Base-by-base conservation (phyloP, 1,140 invertebrate genomes). In the Mylabris phalerata region DNA sequence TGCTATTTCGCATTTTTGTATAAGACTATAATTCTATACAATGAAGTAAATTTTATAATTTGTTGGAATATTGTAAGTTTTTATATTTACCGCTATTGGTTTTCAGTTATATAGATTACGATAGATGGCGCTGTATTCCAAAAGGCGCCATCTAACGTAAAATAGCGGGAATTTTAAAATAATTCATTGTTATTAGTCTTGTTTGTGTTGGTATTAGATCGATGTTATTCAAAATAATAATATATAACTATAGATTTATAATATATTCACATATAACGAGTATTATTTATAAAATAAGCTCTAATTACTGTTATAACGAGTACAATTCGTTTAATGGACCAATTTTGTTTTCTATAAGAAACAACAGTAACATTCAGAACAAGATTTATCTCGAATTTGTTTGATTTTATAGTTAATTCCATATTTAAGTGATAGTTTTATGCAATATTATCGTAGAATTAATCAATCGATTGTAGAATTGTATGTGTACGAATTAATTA, bases 321-420 rank as follows among this genome's bases (percentile, higher is more conserved):
- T 59, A 59, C 57, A 59, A 59, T 62, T 62, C 56, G 41, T 62
- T 62, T 62, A 62, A 62, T 27, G 61, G 61, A 62, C 61, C 61
- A 62, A 62, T 56, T 42, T 51, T 26, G 56, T 51, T 56, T 51
- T 41, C 43, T 48, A 11, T 48, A 40, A 38, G 7, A 43, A 40
- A 32, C n/a, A 32, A 52, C 42, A 39, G 42, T 47, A 50, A 42
- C 38, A 63, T 63, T 55, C 24, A 50, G 50, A 44, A 57, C 46
- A 50, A 41, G 51, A 13, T 48, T 55, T 62, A 56, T 52, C 59
- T 63, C 50, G 52, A 61, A 54, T 60, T 52, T 63, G 54, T 57
- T 57, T 19, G 19, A 19, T 19, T 19, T 19, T 19, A 19, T 19
- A 19, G 19, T 63, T 55, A 32, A 54, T 58, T 60, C 50, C 54